These are phyloP conservation scores for Osmoderma eremita DNA, from an alignment of 2,888 invertebrate genomes.

Conservation along the genomic window DNA sequence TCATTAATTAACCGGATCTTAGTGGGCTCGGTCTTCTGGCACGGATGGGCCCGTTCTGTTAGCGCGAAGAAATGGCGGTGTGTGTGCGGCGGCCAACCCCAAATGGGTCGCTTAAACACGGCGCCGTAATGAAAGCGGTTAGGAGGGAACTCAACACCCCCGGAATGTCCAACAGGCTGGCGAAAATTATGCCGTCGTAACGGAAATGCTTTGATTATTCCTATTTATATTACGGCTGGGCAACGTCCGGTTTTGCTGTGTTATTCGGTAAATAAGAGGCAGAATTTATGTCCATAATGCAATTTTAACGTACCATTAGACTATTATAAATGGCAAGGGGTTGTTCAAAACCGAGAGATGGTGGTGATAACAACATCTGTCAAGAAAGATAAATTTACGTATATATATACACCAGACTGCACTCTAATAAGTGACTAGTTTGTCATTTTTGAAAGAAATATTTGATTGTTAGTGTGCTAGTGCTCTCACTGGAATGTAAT, in stretches of 20 bases:
- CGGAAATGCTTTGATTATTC: slow-evolving; percentile 30
- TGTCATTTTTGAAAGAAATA: too few species aligned
- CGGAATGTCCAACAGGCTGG: slow-evolving; percentile 36
- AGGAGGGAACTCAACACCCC: slow-evolving; percentile 30
- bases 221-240: neutral
- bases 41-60: slow-evolving; percentile 12
- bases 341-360: too few species aligned
- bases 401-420: too few species aligned
- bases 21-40: slow-evolving; percentile 10
- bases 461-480: too few species aligned
- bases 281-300: too few species aligned
- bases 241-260: neutral
- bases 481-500: too few species aligned
- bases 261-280: too few species aligned
- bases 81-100: slow-evolving; percentile 33
- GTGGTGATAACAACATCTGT: too few species aligned
- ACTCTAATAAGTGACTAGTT: too few species aligned
- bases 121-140: slow-evolving; percentile 31
- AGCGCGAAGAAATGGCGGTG: slow-evolving; percentile 25
- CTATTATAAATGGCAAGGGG: too few species aligned
- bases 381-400: too few species aligned
- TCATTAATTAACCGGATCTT: slow-evolving; percentile 51
- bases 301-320: too few species aligned
- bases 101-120: slow-evolving; percentile 33
- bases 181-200: slow-evolving; percentile 29